Evolutionary conservation across 2,888 invertebrate species (phyloP).

Genomic region (Drosophila tripunctata): DNA sequence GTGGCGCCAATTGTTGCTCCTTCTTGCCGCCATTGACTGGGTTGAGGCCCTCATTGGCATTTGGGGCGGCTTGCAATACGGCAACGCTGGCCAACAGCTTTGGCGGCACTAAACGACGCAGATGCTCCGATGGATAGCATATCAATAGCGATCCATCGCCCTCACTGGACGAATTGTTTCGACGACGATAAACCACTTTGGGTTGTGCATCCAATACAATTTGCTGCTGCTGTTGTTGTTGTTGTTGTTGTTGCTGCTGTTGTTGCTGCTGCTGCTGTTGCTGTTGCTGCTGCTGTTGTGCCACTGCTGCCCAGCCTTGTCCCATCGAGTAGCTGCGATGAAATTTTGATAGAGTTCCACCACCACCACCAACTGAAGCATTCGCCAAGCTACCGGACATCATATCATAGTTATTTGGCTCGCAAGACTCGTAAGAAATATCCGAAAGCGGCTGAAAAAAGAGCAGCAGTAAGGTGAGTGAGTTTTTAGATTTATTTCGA

Average conservation of each 20-base stretch:
- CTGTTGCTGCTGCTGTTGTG: slow-evolving; percentile 72
- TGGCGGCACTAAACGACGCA: slow-evolving; percentile 91
- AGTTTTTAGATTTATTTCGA: too few species aligned
- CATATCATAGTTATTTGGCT: slow-evolving; percentile 82
- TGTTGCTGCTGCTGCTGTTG: slow-evolving; percentile 35
- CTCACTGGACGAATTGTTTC: slow-evolving; percentile 90
- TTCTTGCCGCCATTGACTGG: neutral
- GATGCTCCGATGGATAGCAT: slow-evolving; percentile 94
- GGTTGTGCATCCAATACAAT: slow-evolving; percentile 60
- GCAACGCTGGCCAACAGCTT: slow-evolving; percentile 85
- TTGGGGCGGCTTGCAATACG: slow-evolving; percentile 65
- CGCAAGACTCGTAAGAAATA: slow-evolving; percentile 84
- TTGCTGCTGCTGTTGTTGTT: slow-evolving; percentile 20
- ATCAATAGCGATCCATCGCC: slow-evolving; percentile 86
- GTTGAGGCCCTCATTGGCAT: slow-evolving; percentile 23
- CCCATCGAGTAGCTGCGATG: slow-evolving; percentile 96
- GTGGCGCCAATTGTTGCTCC: slow-evolving; percentile 3
- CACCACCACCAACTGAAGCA: slow-evolving; percentile 23
- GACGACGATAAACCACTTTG: slow-evolving; percentile 86
- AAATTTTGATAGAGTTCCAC: slow-evolving; percentile 85
- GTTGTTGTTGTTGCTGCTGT: slow-evolving; percentile 35
- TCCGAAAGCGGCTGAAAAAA: slow-evolving; percentile 82
- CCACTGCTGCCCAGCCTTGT: slow-evolving; percentile 85
- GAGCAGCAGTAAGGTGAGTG: too few species aligned
- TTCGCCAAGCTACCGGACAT: slow-evolving; percentile 75